phyloP scores from a whole-genome alignment of 2,113 vertebrate genomes.

The Corythoichthys haematopterus region DNA sequence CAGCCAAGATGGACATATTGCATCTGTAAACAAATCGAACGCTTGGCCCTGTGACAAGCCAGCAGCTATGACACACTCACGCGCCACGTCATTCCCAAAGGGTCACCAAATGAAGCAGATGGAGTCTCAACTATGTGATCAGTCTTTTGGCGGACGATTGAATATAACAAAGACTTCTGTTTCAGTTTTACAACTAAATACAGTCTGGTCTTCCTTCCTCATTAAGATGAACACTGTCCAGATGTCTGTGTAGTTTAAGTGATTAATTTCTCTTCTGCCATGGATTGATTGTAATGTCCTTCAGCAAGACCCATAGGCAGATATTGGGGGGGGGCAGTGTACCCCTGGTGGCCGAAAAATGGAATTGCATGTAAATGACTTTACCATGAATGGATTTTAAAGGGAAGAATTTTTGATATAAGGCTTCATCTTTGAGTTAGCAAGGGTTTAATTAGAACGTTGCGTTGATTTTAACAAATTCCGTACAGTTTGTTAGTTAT shows the following conservation, averaged over 20 bases:
- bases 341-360: too few relatives aligned
- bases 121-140: conserved; percentile 45
- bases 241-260: background rate
- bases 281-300: background rate
- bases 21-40: conserved; percentile 67
- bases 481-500: too few relatives aligned
- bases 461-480: too few relatives aligned
- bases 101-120: conserved; percentile 57
- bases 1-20: conserved; percentile 69
- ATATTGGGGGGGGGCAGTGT: too few relatives aligned
- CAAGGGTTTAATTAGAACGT: too few relatives aligned
- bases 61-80: conserved; percentile 48
- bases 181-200: conserved; percentile 29
- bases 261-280: background rate
- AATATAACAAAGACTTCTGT: conserved; percentile 9
- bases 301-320: background rate
- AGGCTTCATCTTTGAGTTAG: too few relatives aligned
- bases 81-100: conserved; percentile 53
- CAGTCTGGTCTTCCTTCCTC: conserved; percentile 18
- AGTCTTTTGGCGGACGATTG: conserved; percentile 46
- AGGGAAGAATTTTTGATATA: too few relatives aligned
- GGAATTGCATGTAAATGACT: too few relatives aligned
- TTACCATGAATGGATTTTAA: too few relatives aligned
- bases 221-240: conserved; percentile 21
- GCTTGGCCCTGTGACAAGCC: conserved; percentile 60